Evolutionary conservation across 2,888 invertebrate genomes (phyloP), one percentile per base, ranked within the genome.

Genomic region (Hemistola chrysoprasaria): DNA sequence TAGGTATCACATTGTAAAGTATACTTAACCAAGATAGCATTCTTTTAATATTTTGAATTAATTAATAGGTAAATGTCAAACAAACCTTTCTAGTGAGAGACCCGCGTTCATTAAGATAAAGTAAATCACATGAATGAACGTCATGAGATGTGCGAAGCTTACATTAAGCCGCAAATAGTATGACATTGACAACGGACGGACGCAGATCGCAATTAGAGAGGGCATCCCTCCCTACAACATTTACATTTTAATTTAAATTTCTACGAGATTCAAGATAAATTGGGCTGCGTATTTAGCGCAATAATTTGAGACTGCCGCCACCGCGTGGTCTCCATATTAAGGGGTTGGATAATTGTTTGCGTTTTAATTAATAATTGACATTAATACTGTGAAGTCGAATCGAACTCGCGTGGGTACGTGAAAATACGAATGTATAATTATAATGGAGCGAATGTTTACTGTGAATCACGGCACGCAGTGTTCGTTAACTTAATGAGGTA

Each of bases 181-280:
- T 59, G 75, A 76, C 59, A 76, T 72, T 73, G 78, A 76, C 78
- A 77, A 73, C 74, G 77, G 68, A 61, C 70, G 67, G 75, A 67
- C 74, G 73, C 65, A 59, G 68, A 68, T 76, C 69, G 75, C 81
- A 86, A 86, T 86, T 83, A 86, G 78, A 78, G 71, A 74, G 78
- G 71, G 73, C 68, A 59, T 63, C 69, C 72, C 59, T 61, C 69
- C 73, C 69, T 61, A 75, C 80, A 82, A 79, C 81, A 87, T 87
- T 86, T 86, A 85, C 87, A 88, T 88, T 87, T 86, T 77, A 85
- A 87, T 87, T 85, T 82, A 80, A 87, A 87, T 84, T 82, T 82
- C 75, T 60, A 71, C 80, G 79, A 80, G 81, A 85, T 86, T 81
- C 78, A 65, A 82, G 83, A 85, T 85, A 84, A 86, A 83, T 82